Evolutionary conservation across 2,113 vertebrate species (phyloP), one percentile per base, ranked within the genome.

Genomic region (Ia io): DNA sequence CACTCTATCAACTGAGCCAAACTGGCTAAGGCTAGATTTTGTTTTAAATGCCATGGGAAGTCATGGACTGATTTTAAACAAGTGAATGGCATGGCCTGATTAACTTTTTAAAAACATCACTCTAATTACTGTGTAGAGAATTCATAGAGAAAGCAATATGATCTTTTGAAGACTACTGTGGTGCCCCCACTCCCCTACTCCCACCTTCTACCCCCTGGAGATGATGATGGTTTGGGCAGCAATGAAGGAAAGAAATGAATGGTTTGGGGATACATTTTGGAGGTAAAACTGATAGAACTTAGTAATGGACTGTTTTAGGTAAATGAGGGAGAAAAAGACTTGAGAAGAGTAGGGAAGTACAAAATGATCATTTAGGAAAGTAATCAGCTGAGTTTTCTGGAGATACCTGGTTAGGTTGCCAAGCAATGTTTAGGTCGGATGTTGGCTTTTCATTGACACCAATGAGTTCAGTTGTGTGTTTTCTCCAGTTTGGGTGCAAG

Each of bases 341-440:
- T 78, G 35, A 37, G 32, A 40, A 18, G 37, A 71, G 9, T 74
- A 76, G 49, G 56, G 18, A 82, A 87, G 49, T 56, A 59, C 22
- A 78, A 87, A 74, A 32, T 56, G 69, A 84, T 35, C 63, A 74
- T 76, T 32, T 37, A 76, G 92, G 47, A 84, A 42, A 42, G 42
- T 30, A 53, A 74, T 35, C 51, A 51, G 74, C 32, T 1, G 3
- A 82, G 65, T 65, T 89, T 42, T 35, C 69, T 63, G 35, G 88
- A 92, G 32, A 65, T 25, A 37, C 69, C 25, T 80, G 74, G 30
- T 88, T 85, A 84, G 77, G 93, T 88, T 90, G 91, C 88, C 71
- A 80, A 56, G 77, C 76, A 51, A 22, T n/a, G 69, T 76, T 79
- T 42, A 69, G 61, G 51, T 42, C 61, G 28, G 59, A 85, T 88